A percentile compares a stretch with the other conserved stretches of the same genome.
Evolutionary conservation across 2,797 vertebrate species (phyloP).

Genomic region (Onychomys arenicola): DNA sequence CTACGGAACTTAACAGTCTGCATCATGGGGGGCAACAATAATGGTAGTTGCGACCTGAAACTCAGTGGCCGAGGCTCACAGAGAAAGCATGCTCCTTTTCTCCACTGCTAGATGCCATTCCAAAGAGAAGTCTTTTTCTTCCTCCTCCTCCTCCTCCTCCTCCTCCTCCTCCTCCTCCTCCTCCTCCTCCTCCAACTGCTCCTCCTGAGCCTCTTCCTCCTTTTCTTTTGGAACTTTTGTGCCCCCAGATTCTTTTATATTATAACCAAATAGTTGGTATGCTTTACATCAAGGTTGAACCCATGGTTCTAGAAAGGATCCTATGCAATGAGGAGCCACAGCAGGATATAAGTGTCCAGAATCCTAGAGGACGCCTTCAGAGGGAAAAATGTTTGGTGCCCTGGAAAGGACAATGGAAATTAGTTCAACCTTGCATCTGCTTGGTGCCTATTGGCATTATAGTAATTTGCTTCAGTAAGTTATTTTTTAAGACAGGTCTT

Average conservation of each 20-base stretch:
- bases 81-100: constrained; percentile 2
- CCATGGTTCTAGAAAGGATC: neutral
- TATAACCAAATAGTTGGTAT: neutral
- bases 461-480: neutral
- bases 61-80: neutral
- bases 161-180: neutral
- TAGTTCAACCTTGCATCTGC: neutral
- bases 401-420: neutral
- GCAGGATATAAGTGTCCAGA: neutral
- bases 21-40: neutral
- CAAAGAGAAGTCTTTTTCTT: neutral
- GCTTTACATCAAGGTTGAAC: neutral
- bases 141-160: neutral
- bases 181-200: neutral
- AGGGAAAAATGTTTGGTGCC: neutral
- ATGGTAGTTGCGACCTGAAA: neutral
- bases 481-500: neutral
- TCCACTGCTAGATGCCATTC: neutral
- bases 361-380: neutral
- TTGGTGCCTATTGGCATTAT: neutral
- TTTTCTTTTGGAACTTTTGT: neutral
- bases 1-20: neutral
- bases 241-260: neutral
- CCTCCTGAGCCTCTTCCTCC: neutral
- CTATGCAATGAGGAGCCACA: neutral